Evolutionary conservation across 2,113 vertebrate species (phyloP), one percentile per base, ranked within the genome.

Genomic region (Rhizomys pruinosus): DNA sequence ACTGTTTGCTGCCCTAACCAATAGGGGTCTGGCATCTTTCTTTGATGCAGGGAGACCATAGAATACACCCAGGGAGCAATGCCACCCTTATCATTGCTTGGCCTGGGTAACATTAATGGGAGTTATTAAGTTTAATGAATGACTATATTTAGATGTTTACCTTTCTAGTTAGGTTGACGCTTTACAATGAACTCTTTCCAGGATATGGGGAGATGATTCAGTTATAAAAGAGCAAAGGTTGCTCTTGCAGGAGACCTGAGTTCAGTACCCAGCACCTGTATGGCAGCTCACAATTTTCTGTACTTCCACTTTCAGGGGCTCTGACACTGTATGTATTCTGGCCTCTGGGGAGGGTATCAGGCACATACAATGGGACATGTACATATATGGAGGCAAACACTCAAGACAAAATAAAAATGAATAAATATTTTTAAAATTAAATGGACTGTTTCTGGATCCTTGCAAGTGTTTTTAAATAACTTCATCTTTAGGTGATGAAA

Each of bases 81-180:
- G 72, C 52, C 57, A 20, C 55, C 15, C 5, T 27, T 11, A 57
- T 76, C 20, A 39, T 59, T 2, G 37, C 55, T 79, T 69, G 93
- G 44, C 42, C 42, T 74, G 57, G 11, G 3, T 47, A 34, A 77
- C n/a, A 61, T 78, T 42, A 12, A 39, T 57, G 78, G 80, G 63
- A 88, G n/a, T 78, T 69, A 69, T 3, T 96, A 66, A 87, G 77
- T 90, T 91, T 86, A 92, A 76, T 79, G 68, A 90, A 74, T 71
- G 23, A 22, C 25, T 59, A 0, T 81, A 42, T 76, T 72, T 80
- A 66, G 73, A 72, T 61, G 47, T 34, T 25, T 10, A 64, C 44
- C 66, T 86, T 92, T 87, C 47, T 77, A 11, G 64, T 85, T 55
- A 84, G 72, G 32, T 37, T 82, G 77, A 76, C 84, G 22, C 89